A percentile compares a stretch with the other conserved stretches of the same genome.
These are phyloP conservation scores for Pomatorhinus ruficollis DNA, from an alignment of 2,113 vertebrate genomes.

Conservation along the genomic window DNA sequence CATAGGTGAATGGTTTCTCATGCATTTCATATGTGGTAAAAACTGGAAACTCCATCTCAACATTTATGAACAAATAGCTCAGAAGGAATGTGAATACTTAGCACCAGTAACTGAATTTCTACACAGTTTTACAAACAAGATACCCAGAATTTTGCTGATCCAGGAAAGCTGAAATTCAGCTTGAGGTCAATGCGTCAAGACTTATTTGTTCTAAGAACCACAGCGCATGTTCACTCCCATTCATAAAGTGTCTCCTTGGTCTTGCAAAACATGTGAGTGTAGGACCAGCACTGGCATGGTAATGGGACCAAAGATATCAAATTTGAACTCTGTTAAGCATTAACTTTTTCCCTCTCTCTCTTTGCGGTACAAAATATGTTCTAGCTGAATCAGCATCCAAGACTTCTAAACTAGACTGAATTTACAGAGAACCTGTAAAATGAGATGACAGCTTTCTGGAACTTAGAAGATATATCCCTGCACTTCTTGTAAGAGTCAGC, in stretches of 20 bases:
- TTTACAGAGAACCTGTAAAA: neutral
- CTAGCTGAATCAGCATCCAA: neutral
- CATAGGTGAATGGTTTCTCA: neutral
- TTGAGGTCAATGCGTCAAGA: neutral
- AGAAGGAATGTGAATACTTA: slow-evolving; percentile 17
- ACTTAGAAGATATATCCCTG: neutral
- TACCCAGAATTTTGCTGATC: slow-evolving; percentile 13
- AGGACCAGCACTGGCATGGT: neutral
- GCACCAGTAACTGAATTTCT: neutral
- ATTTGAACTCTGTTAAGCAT: neutral
- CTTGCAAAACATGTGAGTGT: neutral
- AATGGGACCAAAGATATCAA: neutral
- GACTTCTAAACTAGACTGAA: neutral
- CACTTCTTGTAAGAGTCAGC: neutral
- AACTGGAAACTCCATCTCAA: slow-evolving; percentile 2
- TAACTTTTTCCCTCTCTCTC: neutral
- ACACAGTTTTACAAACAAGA: neutral
- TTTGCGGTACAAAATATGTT: neutral
- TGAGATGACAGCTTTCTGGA: neutral
- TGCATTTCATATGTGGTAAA: neutral
- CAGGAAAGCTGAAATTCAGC: slow-evolving; percentile 9
- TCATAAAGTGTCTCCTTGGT: neutral
- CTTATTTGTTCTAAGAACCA: neutral
- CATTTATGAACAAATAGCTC: neutral
- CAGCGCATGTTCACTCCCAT: neutral